These are phyloP conservation scores for Encarsia formosa DNA, from an alignment of 2,888 invertebrate species.

Conservation along the genomic window DNA sequence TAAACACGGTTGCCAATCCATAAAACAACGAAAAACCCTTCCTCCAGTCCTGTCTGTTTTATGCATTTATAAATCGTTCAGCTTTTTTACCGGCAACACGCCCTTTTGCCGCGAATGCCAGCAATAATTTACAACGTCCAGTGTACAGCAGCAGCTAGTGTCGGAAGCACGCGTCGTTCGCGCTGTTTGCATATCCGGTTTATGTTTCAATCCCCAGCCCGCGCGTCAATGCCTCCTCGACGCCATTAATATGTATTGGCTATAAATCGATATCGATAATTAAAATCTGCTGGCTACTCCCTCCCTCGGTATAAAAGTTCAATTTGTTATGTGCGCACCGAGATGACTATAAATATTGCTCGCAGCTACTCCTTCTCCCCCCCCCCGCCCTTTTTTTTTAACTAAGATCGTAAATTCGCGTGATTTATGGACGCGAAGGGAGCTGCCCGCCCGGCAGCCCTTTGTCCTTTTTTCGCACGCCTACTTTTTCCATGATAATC, in stretches of 20 bases:
- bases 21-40: too few species aligned
- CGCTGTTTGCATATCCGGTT: slow-evolving; percentile 46
- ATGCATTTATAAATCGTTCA: too few species aligned
- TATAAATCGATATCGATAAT: slow-evolving; percentile 51
- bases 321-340: slow-evolving; percentile 47
- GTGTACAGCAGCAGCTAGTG: too few species aligned
- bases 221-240: not conserved
- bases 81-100: too few species aligned
- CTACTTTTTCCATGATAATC: slow-evolving; percentile 8
- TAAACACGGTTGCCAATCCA: too few species aligned
- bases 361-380: slow-evolving; percentile 42
- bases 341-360: slow-evolving; percentile 49
- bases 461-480: slow-evolving; percentile 9
- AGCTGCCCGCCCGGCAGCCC: slow-evolving; percentile 15
- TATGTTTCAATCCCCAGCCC: slow-evolving; percentile 44
- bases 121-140: too few species aligned
- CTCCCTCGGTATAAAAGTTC: slow-evolving; percentile 45
- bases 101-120: too few species aligned
- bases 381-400: too few species aligned
- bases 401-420: slow-evolving; percentile 47
- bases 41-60: too few species aligned
- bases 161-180: too few species aligned
- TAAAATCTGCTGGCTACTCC: slow-evolving; percentile 44
- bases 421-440: slow-evolving; percentile 42
- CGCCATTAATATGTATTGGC: slow-evolving; percentile 48